Percentiles rank a stretch among this genome's conserved stretches.
Conservation (phyloP, 2,113 vertebrate species). For the Notothenia coriiceps region DNA sequence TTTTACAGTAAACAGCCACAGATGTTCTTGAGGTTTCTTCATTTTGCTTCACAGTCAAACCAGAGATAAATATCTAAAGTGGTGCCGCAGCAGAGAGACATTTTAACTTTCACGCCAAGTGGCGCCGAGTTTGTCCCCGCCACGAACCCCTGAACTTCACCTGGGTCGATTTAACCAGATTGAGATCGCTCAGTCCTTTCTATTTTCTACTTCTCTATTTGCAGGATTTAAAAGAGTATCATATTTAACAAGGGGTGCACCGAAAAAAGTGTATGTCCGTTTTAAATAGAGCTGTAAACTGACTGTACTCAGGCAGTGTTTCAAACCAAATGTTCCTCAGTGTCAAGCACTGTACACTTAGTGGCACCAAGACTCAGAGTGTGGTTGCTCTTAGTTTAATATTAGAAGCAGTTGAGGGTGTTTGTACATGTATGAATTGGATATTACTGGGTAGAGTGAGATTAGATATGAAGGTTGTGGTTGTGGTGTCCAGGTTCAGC, state of each 20-base stretch:
- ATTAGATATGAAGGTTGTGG: slow-evolving; percentile 50
- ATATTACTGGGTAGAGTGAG: slow-evolving; percentile 21
- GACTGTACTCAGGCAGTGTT: slow-evolving; percentile 46
- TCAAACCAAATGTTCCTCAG: slow-evolving; percentile 47
- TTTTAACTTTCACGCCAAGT: slow-evolving; percentile 6
- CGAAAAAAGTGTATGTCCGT: background rate
- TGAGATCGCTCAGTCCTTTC: background rate
- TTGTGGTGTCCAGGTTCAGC: slow-evolving; percentile 42
- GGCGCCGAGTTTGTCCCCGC: background rate
- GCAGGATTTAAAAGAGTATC: slow-evolving; percentile 17
- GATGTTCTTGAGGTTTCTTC: background rate
- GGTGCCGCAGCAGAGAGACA: background rate
- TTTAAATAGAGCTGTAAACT: slow-evolving; percentile 17
- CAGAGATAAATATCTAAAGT: background rate
- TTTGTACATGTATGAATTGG: slow-evolving; percentile 17
- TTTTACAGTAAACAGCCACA: background rate
- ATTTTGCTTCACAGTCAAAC: background rate
- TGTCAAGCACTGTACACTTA: slow-evolving; percentile 41
- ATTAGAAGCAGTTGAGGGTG: slow-evolving; percentile 32
- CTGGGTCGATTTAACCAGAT: slow-evolving; percentile 8
- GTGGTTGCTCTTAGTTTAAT: slow-evolving; percentile 49
- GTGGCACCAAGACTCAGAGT: slow-evolving; percentile 34
- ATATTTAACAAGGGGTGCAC: slow-evolving; percentile 23
- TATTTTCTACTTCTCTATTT: slow-evolving; percentile 8
- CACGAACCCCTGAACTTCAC: slow-evolving; percentile 44